Evolutionary conservation across 2,113 vertebrate genomes (phyloP), one percentile per base, ranked within the genome.

Genomic region (Ophthalmolycus amberensis): DNA sequence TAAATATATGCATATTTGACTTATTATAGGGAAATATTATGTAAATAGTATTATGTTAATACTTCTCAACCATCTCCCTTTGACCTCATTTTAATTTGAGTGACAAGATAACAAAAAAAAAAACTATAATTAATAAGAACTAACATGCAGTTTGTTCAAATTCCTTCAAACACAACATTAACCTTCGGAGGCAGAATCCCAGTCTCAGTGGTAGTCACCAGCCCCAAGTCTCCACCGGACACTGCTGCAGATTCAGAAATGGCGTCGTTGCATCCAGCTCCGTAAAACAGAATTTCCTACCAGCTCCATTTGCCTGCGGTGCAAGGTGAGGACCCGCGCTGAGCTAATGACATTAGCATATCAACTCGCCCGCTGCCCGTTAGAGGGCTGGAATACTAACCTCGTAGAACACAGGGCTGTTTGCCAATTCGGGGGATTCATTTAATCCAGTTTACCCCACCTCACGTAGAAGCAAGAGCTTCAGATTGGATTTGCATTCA

Each of bases 401-500:
- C 89, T 84, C 63, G 56, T 44, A 79, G 80, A 90, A 90, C 83
- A 89, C 85, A 89, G 66, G 79, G 74, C 86, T 84, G 59, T 82
- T 88, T 89, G 85, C 85, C 88, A 85, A 81, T 92, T 89, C 73
- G 80, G 25, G 73, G 80, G 89, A 80, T 85, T 85, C 68, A 90
- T 91, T 68, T 69, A 84, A 85, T 90, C 76, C 80, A 54, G 65
- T 88, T 85, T 77, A 82, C 58, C 78, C 60, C 75, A 66, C 38
- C 60, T 90, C 82, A 75, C 73, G 38, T 79, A 69, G 73, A 44
- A 48, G 32, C 73, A 75, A 78, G 68, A 84, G 65, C 20, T 1
- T 27, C 42, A 38, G 69, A 73, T 80, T 87, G 81, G 80, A 92
- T 92, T 92, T 88, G 68, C 85, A 88, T 92, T 92, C 85, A 88